phyloP scores from a whole-genome alignment of 1,140 invertebrate species.

The Fopius arisanus region DNA sequence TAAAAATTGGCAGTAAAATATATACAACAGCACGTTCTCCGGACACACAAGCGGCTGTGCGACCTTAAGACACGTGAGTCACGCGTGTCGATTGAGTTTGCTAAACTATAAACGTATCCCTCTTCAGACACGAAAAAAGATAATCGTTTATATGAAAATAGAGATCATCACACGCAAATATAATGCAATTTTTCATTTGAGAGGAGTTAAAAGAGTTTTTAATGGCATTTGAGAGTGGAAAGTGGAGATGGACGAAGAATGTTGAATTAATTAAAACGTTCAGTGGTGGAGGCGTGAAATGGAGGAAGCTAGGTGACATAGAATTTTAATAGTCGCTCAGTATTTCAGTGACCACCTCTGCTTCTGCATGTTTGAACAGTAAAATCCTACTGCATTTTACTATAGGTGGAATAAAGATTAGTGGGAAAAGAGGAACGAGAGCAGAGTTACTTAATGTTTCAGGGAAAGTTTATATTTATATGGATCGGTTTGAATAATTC shows the following conservation, averaged over 20 bases:
- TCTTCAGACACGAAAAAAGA: not conserved
- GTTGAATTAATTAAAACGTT: not conserved
- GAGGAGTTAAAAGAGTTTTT: not conserved
- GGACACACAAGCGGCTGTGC: not conserved
- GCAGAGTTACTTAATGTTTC: conserved; percentile 48
- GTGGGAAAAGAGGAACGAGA: conserved; percentile 8
- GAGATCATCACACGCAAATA: not conserved
- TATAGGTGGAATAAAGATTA: not conserved
- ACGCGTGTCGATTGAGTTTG: not conserved
- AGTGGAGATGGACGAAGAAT: not conserved
- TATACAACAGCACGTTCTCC: not conserved
- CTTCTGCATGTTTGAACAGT: not conserved
- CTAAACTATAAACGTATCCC: not conserved
- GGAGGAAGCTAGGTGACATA: not conserved
- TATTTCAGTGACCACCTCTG: not conserved
- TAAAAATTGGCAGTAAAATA: not conserved
- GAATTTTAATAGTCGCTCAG: not conserved
- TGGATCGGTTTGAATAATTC: conserved; percentile 20
- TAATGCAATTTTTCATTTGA: not conserved
- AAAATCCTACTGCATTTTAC: not conserved
- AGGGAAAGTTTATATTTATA: conserved; percentile 44
- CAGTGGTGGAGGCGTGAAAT: not conserved
- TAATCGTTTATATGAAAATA: not conserved
- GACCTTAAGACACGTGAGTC: not conserved
- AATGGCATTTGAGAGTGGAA: not conserved